These are phyloP conservation scores for Thomomys bottae DNA, from an alignment of 2,113 vertebrate genomes.

Conservation along the genomic window DNA sequence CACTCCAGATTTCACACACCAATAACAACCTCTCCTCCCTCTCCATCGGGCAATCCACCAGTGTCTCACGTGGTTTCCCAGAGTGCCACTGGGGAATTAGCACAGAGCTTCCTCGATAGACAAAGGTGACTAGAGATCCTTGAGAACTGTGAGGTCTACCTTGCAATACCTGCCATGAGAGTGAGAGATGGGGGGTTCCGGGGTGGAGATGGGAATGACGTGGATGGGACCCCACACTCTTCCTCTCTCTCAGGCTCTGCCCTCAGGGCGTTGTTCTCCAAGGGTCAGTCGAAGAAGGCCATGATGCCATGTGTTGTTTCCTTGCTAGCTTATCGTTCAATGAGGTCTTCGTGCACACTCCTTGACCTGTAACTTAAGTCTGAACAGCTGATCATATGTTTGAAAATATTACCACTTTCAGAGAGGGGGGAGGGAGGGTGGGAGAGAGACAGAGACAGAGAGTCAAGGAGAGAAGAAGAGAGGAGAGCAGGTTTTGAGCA, in stretches of 20 bases:
- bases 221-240: background rate
- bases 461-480: too few species aligned
- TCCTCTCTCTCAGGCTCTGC: background rate
- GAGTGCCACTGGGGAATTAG: background rate
- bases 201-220: background rate
- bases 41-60: too few species aligned
- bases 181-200: too few species aligned
- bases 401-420: conserved; percentile 14
- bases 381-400: background rate
- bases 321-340: background rate
- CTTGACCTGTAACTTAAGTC: background rate
- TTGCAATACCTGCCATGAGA: background rate
- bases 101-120: background rate
- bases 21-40: background rate
- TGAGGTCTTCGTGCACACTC: background rate
- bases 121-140: background rate
- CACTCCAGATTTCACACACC: background rate
- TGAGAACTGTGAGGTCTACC: background rate
- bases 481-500: background rate
- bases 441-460: too few species aligned
- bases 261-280: background rate
- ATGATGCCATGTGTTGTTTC: background rate
- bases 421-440: too few species aligned
- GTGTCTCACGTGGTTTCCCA: background rate
- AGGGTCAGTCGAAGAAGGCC: background rate